These are phyloP conservation scores for Sminthurides aquaticus DNA, from an alignment of 2,888 invertebrate genomes.

Conservation along the genomic window DNA sequence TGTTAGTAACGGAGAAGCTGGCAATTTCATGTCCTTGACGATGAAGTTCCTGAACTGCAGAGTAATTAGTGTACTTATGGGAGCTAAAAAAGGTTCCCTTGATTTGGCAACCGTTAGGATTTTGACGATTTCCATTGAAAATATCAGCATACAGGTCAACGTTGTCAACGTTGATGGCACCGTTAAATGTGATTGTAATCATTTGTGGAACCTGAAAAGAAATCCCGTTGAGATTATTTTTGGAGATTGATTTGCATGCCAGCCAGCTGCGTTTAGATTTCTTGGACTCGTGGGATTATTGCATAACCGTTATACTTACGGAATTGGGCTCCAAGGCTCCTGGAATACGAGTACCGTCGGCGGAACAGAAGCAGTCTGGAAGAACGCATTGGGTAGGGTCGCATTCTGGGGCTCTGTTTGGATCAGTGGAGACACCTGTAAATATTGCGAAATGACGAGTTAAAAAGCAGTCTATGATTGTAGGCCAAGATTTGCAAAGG, in stretches of 20 bases:
- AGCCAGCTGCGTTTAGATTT: no score
- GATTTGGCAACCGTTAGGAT: no score
- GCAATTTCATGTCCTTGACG: constrained; percentile 83
- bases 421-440: constrained; percentile 53
- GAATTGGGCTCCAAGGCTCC: constrained; percentile 54
- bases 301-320: constrained; percentile 23
- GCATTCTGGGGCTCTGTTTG: constrained; percentile 84
- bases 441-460: not conserved
- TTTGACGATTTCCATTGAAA: no score
- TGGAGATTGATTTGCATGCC: no score
- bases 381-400: constrained; percentile 76
- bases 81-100: no score
- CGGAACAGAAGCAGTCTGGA: constrained; percentile 90
- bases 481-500: no score
- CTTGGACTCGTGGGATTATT: no score
- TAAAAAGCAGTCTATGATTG: no score
- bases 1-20: constrained; percentile 73
- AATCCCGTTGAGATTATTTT: constrained; percentile 88
- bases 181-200: no score
- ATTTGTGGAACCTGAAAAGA: constrained; percentile 86
- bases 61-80: no score
- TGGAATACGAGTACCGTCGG: constrained; percentile 79
- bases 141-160: no score
- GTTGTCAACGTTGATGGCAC: no score
- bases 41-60: constrained; percentile 44